These are phyloP conservation scores for Dermochelys coriacea DNA, from an alignment of 2,797 vertebrate species.

Conservation along the genomic window DNA sequence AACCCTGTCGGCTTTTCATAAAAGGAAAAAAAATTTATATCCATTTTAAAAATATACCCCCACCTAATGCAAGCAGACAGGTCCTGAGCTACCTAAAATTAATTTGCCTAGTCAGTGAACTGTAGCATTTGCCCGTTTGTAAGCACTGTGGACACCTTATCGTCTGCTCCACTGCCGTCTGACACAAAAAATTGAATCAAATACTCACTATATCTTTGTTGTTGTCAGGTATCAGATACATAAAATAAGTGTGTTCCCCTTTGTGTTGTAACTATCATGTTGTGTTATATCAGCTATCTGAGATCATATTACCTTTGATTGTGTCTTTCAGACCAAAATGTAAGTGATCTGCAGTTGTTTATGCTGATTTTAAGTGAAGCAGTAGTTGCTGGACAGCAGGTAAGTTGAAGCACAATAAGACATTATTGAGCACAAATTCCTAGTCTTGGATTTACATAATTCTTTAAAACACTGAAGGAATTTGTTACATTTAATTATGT, in stretches of 20 bases:
- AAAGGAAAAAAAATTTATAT: constrained; percentile 38
- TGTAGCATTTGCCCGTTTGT: constrained; percentile 52
- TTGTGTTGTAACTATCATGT: constrained; percentile 64
- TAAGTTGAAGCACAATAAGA: constrained; percentile 39
- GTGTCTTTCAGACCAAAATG: constrained; percentile 18
- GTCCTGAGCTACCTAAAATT: constrained; percentile 69
- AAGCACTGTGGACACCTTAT: constrained; percentile 63
- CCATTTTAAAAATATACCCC: constrained; percentile 34
- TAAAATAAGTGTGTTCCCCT: constrained; percentile 59
- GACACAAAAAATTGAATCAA: constrained; percentile 78
- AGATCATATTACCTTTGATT: constrained; percentile 34
- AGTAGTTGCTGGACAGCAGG: constrained; percentile 35
- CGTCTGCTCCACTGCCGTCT: constrained; percentile 64
- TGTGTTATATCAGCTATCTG: constrained; percentile 56
- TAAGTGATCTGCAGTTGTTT: constrained; percentile 35
- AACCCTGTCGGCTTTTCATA: constrained; percentile 12
- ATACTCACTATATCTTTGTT: constrained; percentile 51
- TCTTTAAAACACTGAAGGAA: constrained; percentile 48
- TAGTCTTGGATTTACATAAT: constrained; percentile 28
- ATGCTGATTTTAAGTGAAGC: constrained; percentile 43
- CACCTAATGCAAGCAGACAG: constrained; percentile 62
- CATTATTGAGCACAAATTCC: constrained; percentile 9
- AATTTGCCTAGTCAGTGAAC: constrained; percentile 64
- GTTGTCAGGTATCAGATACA: constrained; percentile 75
- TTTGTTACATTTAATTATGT: constrained; percentile 53